Conservation (phyloP, 2,888 invertebrate species). For the Drosophila borborema region DNA sequence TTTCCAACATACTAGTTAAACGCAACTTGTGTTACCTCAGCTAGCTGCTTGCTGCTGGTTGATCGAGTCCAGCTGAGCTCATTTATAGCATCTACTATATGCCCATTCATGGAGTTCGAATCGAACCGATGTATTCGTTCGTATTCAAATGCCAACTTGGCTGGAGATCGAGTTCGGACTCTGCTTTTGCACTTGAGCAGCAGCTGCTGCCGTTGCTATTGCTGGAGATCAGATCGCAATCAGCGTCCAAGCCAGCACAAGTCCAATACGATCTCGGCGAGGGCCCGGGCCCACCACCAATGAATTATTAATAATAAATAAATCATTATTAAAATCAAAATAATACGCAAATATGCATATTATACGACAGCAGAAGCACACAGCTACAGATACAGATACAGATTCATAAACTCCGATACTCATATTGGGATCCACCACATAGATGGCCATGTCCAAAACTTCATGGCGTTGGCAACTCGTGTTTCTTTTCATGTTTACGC, state of each 20-base stretch:
- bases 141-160: conserved; percentile 45
- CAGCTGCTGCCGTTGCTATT: background rate
- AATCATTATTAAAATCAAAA: conserved; percentile 84
- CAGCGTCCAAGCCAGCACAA: conserved; percentile 34
- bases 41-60: background rate
- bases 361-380: conserved; percentile 59
- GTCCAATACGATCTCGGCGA: conserved; percentile 52
- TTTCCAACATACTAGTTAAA: conserved; percentile 28
- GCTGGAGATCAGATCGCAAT: conserved; percentile 71
- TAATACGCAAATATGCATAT: conserved; percentile 82
- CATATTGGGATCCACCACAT: conserved; percentile 32
- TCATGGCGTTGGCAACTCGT: conserved; percentile 60
- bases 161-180: conserved; percentile 40
- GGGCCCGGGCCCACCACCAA: conserved; percentile 81
- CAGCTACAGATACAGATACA: conserved; percentile 23
- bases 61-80: conserved; percentile 33
- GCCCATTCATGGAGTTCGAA: conserved; percentile 58
- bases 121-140: conserved; percentile 10
- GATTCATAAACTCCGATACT: conserved; percentile 23
- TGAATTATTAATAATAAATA: conserved; percentile 85
- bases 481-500: conserved; percentile 80
- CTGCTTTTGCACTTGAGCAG: conserved; percentile 62
- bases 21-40: conserved; percentile 63
- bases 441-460: conserved; percentile 42
- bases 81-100: conserved; percentile 1